phyloP scores from a whole-genome alignment of 1,140 invertebrate species.

The Xylocopa sonorina region DNA sequence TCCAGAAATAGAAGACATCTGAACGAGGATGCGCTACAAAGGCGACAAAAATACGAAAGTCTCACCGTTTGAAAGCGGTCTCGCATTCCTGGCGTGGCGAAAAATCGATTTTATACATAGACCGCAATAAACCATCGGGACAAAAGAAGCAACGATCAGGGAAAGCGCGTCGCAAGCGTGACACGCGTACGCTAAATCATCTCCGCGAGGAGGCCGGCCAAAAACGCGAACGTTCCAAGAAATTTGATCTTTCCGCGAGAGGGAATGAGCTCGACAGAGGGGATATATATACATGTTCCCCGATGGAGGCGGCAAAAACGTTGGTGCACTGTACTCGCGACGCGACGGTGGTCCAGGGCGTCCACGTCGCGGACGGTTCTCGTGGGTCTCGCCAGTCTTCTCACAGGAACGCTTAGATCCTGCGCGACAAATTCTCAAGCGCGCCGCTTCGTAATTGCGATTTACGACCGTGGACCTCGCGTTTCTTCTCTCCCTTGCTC shows the following conservation, averaged over 20 bases:
- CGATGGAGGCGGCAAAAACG: conserved; percentile 38
- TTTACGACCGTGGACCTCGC: conserved; percentile 73
- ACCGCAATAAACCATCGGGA: neutral
- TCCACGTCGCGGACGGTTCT: conserved; percentile 47
- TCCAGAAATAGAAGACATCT: too few relatives aligned
- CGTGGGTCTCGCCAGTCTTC: conserved; percentile 50
- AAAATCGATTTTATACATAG: too few relatives aligned
- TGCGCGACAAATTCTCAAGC: conserved; percentile 80
- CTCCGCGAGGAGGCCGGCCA: neutral
- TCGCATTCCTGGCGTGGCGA: too few relatives aligned
- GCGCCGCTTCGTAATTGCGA: conserved; percentile 80
- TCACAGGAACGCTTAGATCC: conserved; percentile 75
- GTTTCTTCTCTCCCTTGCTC: neutral
- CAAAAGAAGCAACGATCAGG: neutral
- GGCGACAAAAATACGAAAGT: too few relatives aligned
- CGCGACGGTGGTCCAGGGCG: conserved; percentile 67
- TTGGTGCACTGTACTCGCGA: conserved; percentile 51
- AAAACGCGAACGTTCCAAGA: conserved; percentile 24
- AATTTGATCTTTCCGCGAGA: conserved; percentile 33
- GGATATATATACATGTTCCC: neutral
- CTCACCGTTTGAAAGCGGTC: too few relatives aligned
- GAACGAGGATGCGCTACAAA: too few relatives aligned
- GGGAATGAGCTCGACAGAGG: neutral
- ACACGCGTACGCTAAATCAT: neutral
- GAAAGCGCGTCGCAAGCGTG: neutral